Percentiles rank a stretch among this genome's conserved stretches.
These are phyloP conservation scores for Archocentrus centrarchus DNA, from an alignment of 2,113 vertebrate genomes.

Conservation along the genomic window DNA sequence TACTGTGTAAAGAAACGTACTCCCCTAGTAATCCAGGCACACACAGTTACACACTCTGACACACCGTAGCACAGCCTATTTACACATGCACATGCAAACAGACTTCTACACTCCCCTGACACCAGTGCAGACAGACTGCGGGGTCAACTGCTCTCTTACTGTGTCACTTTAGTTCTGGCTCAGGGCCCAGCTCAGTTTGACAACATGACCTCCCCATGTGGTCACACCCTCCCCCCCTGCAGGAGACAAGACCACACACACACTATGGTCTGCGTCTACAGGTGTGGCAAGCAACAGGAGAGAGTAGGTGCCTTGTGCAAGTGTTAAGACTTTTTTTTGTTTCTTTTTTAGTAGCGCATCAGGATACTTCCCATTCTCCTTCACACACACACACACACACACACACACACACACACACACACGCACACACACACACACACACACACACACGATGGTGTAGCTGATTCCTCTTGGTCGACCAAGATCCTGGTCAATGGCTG, in stretches of 20 bases:
- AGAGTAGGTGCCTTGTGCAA: neutral
- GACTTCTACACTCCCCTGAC: conserved; percentile 9
- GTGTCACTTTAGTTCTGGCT: conserved; percentile 57
- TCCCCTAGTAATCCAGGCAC: neutral
- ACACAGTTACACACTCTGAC: neutral
- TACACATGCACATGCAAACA: conserved; percentile 11
- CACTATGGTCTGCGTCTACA: neutral
- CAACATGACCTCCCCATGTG: conserved; percentile 45
- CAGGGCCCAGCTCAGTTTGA: conserved; percentile 33
- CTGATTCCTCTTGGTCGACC: too few species aligned
- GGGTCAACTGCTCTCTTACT: conserved; percentile 49
- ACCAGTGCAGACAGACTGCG: conserved; percentile 40
- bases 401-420: too few species aligned
- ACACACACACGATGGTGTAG: too few species aligned
- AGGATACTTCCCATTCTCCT: neutral
- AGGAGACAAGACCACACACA: conserved; percentile 31
- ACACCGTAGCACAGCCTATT: neutral
- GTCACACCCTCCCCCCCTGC: conserved; percentile 10
- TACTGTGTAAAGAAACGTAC: neutral
- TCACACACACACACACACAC: neutral
- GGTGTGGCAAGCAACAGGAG: conserved; percentile 1
- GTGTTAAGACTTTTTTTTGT: fast-evolving
- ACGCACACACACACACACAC: too few species aligned
- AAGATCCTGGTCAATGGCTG: too few species aligned
- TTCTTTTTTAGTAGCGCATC: neutral